phyloP scores from a whole-genome alignment of 2,888 invertebrate genomes.

The Nemoura dubitans region DNA sequence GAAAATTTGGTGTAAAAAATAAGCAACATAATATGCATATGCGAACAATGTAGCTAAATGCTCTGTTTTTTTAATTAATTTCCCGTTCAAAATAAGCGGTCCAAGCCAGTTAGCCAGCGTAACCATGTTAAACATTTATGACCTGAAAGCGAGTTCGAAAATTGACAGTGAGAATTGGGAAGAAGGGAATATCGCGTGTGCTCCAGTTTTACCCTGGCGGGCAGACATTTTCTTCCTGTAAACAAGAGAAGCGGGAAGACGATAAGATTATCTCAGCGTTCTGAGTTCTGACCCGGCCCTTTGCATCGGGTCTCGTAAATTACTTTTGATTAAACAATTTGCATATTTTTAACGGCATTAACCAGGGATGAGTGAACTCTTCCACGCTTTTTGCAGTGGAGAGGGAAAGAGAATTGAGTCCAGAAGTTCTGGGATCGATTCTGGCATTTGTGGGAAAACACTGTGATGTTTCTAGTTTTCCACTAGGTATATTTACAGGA shows the following conservation, averaged over 20 bases:
- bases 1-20: not conserved
- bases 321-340: conserved; percentile 3
- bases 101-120: not conserved
- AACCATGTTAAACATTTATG: not conserved
- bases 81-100: not conserved
- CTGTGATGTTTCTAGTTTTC: not conserved
- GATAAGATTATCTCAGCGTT: not conserved
- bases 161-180: not conserved
- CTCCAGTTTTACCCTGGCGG: not conserved
- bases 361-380: not conserved
- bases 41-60: not conserved
- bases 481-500: not conserved
- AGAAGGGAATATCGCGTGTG: not conserved
- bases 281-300: not conserved
- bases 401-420: too few species aligned
- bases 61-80: not conserved
- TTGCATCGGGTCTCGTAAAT: not conserved
- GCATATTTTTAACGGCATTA: not conserved
- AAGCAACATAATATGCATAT: too few species aligned
- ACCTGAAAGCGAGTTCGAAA: not conserved
- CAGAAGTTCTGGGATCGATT: not conserved
- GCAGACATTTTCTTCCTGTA: not conserved
- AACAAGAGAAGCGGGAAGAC: not conserved
- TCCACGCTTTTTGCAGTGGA: not conserved
- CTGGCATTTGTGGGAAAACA: not conserved